phyloP scores from a whole-genome alignment of 2,797 vertebrate species.

The Schizothorax lantsangensis region DNA sequence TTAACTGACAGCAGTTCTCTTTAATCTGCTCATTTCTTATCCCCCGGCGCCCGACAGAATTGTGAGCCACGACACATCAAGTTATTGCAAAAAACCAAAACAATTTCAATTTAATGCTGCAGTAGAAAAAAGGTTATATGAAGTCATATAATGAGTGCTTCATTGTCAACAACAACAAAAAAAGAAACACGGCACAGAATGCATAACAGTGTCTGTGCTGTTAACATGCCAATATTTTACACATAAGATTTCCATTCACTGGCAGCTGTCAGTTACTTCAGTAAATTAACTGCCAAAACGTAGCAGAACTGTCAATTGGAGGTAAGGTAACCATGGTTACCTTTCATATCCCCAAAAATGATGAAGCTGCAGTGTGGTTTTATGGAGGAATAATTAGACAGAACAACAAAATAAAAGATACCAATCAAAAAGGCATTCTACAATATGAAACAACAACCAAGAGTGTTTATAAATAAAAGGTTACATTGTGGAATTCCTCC shows the following conservation, averaged over 20 bases:
- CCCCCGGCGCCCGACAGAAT: constrained; percentile 68
- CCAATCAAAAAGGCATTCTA: constrained; percentile 89
- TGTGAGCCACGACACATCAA: constrained; percentile 83
- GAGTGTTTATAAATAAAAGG: constrained; percentile 95
- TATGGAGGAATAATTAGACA: constrained; percentile 97
- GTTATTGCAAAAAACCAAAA: constrained; percentile 88
- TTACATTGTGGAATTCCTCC: constrained; percentile 91
- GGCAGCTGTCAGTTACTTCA: constrained; percentile 99
- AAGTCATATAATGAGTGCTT: constrained; percentile 98
- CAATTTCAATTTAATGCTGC: constrained; percentile 96
- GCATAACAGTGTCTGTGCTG: constrained; percentile 96
- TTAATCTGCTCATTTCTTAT: constrained; percentile 82
- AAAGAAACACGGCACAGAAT: constrained; percentile 90
- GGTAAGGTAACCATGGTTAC: constrained; percentile 97
- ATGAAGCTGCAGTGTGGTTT: constrained; percentile 97
- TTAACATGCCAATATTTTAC: constrained; percentile 99
- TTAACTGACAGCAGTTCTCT: constrained; percentile 79
- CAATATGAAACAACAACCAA: constrained; percentile 90
- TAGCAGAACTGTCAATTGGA: constrained; percentile 93
- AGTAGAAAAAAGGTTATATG: constrained; percentile 99
- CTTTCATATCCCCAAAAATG: constrained; percentile 91
- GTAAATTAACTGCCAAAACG: constrained; percentile 97
- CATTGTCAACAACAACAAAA: constrained; percentile 97
- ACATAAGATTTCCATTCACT: constrained; percentile 86
- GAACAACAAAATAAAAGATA: constrained; percentile 88